A percentile compares a stretch with the other conserved stretches of the same genome.
Conservation (phyloP, 2,797 vertebrate genomes). For the Cryptoblepharus egeriae region DNA sequence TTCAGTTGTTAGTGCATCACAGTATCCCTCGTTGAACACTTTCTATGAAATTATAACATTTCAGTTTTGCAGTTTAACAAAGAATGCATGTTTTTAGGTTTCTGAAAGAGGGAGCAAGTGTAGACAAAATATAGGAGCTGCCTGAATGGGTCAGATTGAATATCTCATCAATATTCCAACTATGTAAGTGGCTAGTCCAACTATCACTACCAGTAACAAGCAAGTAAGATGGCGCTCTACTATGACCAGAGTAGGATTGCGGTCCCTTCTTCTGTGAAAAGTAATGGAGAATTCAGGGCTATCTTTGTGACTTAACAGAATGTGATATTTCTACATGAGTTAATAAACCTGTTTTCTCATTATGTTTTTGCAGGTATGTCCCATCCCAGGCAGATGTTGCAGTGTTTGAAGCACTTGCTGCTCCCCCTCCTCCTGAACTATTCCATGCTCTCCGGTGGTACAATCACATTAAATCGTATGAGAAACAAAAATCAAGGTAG, state of each 20-base stretch:
- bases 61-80: no score
- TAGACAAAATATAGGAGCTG: no score
- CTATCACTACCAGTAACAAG: no score
- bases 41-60: no score
- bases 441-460: slow-evolving; percentile 96
- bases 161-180: no score
- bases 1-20: background rate
- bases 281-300: background rate
- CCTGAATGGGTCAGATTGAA: no score
- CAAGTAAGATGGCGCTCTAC: background rate
- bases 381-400: slow-evolving; percentile 94
- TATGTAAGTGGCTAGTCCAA: no score
- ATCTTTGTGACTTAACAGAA: background rate
- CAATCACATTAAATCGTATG: slow-evolving; percentile 94
- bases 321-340: background rate
- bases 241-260: background rate
- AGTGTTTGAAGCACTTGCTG: slow-evolving; percentile 88
- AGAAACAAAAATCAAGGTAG: slow-evolving; percentile 90
- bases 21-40: no score
- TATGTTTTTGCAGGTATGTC: slow-evolving; percentile 81
- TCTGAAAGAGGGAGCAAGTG: no score
- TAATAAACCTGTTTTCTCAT: background rate
- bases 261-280: background rate
- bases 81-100: no score
- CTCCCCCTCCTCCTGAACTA: slow-evolving; percentile 84